Evolutionary conservation across 2,888 invertebrate genomes (phyloP), one percentile per base, ranked within the genome.

Genomic region (Clunio marinus): DNA sequence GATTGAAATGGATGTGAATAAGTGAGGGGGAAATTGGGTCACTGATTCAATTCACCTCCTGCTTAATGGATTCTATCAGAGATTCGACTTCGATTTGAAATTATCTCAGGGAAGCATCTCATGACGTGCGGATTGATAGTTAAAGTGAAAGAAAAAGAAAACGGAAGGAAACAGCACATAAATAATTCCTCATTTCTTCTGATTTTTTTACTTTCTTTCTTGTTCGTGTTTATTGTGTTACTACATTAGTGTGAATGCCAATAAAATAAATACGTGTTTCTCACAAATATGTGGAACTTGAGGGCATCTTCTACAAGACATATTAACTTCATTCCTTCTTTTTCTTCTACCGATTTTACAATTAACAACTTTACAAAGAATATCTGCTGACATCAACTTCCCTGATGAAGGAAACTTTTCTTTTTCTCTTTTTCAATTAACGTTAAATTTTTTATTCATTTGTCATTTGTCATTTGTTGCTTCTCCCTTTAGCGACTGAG

Each of bases 381-480:
- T n/a, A n/a, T n/a, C n/a, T n/a, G n/a, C n/a, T n/a, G n/a, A 45
- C 45, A 5, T 4, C 45, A 15, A 45, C 45, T 45, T 45, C 45
- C 45, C 45, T 51, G 35, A n/a, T n/a, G n/a, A n/a, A n/a, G n/a
- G n/a, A n/a, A n/a, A n/a, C n/a, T n/a, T n/a, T n/a, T 46, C 2
- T 15, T 46, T 2, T 2, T 46, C 17, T 20, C 46, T n/a, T 46
- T 46, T 55, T 15, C 15, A 57, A 10, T 22, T 20, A 46, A 22
- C 57, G 57, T 27, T 25, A 27, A 22, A 13, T 51, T 51, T 17
- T 51, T 24, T 51, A 22, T 51, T 27, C 25, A 57, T 27, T 57
- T 57, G 57, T n/a, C n/a, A n/a, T n/a, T n/a, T n/a, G n/a, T n/a
- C 35, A 32, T 32, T 32, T 32, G 51, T 51, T 51, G 51, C 51